phyloP scores from a whole-genome alignment of 2,888 invertebrate species.

The Cephus runcator region DNA sequence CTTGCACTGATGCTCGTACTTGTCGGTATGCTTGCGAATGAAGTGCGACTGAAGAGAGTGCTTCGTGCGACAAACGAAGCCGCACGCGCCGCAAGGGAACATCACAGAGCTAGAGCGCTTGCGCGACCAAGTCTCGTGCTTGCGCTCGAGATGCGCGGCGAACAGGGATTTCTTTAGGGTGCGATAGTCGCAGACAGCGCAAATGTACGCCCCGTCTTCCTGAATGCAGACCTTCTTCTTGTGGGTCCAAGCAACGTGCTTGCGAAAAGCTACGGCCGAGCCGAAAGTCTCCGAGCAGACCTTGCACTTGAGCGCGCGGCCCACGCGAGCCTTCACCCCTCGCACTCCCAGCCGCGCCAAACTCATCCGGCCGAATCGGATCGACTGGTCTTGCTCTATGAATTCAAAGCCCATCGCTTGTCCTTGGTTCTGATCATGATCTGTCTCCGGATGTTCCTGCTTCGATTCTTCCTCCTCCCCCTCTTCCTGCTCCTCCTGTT shows the following conservation, averaged over 20 bases:
- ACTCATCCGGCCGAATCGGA: too few species aligned
- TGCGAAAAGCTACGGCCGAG: constrained; percentile 50
- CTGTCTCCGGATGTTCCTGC: constrained; percentile 1
- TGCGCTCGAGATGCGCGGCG: constrained; percentile 53
- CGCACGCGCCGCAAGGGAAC: constrained; percentile 58
- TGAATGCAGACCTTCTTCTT: constrained; percentile 59
- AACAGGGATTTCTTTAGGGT: constrained; percentile 55
- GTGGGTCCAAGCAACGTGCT: constrained; percentile 62
- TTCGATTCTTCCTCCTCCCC: background rate
- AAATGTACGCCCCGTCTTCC: constrained; percentile 57
- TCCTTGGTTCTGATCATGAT: constrained; percentile 10
- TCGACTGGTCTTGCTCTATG: too few species aligned
- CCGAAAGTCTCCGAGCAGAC: constrained; percentile 55
- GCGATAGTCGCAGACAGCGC: constrained; percentile 59
- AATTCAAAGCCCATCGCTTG: too few species aligned
- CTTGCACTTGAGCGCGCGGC: constrained; percentile 50
- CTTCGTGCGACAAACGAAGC: constrained; percentile 60
- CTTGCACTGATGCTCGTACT: constrained; percentile 58
- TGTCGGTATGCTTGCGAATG: constrained; percentile 60
- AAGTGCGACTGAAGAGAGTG: constrained; percentile 63
- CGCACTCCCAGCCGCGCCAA: too few species aligned
- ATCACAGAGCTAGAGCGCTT: constrained; percentile 40
- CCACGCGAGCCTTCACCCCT: background rate
- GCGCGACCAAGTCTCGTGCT: constrained; percentile 57
- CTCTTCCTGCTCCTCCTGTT: background rate